Evolutionary conservation across 2,888 invertebrate species (phyloP), one percentile per base, ranked within the genome.

Genomic region (Eristalis intricaria): DNA sequence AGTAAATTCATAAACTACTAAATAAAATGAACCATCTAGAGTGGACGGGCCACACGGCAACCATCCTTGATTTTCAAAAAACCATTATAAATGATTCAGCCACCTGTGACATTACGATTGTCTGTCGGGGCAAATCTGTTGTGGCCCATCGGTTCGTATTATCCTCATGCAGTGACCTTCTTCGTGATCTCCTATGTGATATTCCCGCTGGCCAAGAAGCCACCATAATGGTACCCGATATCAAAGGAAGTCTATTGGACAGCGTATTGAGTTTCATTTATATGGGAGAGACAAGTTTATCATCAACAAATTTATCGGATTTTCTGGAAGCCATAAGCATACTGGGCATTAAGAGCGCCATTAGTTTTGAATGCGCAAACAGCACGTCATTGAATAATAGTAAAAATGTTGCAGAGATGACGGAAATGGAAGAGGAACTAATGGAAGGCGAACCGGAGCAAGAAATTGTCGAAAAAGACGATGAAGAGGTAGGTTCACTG

Each of bases 1-100:
- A 29, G 70, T 15, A 32, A 73, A 76, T 38, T 13, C 19, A 66
- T 58, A 29, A 66, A 22, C 13, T n/a, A 15, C 60, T 29, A 2
- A 38, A 68, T 23, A 90, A 73, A 75, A 91, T 91, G 92, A 92
- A 93, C 90, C 90, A 92, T 79, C 89, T 93, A 19, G 93, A 92
- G 89, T 93, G 93, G 93, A 92, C 93, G 92, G 92, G 93, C 29
- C 93, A 93, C 89, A 90, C 92, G 83, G 90, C 91, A 75, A 92
- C 92, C 56, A 91, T 93, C 71, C 91, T 93, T 87, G 92, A 93
- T 79, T 91, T 93, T 58, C 93, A 93, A 80, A 91, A 91, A 71
- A 89, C 89, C 66, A 89, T 93, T 13, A 91, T 91, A 32, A 89
- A 90, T 60, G 92, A 92, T 89, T 89, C 89, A 40, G 90, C 90